These are phyloP conservation scores for Aethina tumida DNA, from an alignment of 1,140 invertebrate genomes.

Conservation along the genomic window DNA sequence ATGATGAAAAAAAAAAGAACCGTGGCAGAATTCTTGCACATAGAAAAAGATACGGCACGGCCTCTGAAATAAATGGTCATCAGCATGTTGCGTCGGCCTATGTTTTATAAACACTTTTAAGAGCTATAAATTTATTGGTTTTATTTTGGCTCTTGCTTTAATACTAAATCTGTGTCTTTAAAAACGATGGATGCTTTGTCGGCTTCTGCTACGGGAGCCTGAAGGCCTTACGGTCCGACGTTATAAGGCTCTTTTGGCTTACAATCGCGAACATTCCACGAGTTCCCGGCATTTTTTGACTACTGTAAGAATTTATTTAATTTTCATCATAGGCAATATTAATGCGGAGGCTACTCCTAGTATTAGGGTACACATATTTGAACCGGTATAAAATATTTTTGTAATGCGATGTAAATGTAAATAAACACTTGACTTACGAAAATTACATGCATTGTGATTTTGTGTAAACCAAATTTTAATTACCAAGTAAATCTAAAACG, in stretches of 20 bases:
- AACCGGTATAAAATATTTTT: too few relatives aligned
- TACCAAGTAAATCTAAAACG: too few relatives aligned
- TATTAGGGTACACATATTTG: too few relatives aligned
- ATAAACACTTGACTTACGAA: too few relatives aligned
- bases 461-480: too few relatives aligned
- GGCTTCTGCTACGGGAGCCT: constrained; percentile 20
- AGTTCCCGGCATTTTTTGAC: constrained; percentile 32
- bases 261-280: constrained; percentile 20
- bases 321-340: constrained; percentile 33
- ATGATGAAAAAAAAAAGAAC: too few relatives aligned
- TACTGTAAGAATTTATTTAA: constrained; percentile 37
- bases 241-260: constrained; percentile 20
- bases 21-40: constrained; percentile 27
- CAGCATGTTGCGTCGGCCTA: constrained; percentile 22
- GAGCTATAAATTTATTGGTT: constrained; percentile 33
- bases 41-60: constrained; percentile 23
- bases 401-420: too few relatives aligned
- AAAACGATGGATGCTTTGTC: constrained; percentile 31
- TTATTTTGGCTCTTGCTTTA: constrained; percentile 28
- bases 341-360: too few relatives aligned
- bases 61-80: constrained; percentile 25
- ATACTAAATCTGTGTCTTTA: constrained; percentile 36
- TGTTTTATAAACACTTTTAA: constrained; percentile 35
- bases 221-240: constrained; percentile 7
- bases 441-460: too few relatives aligned